Conservation (phyloP, 2,113 vertebrate genomes). For the Axis porcinus region DNA sequence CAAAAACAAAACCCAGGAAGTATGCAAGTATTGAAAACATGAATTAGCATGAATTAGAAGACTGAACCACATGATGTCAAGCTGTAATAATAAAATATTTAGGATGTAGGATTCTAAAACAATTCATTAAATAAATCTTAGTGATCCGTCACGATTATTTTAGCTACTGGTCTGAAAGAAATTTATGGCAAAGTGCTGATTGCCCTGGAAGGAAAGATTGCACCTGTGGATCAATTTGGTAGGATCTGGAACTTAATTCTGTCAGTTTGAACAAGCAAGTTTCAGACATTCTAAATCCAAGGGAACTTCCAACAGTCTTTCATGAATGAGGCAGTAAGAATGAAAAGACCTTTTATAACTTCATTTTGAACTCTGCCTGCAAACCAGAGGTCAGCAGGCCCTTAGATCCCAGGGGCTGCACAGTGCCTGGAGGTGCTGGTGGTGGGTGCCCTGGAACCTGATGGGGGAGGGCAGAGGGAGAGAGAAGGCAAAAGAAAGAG, state of each 20-base stretch:
- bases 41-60: not conserved
- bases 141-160: not conserved
- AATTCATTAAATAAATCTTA: not conserved
- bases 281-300: not conserved
- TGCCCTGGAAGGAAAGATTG: not conserved
- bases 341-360: conserved; percentile 24
- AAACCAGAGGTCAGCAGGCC: not conserved
- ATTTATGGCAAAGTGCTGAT: not conserved
- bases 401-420: not conserved
- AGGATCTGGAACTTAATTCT: not conserved
- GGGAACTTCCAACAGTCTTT: not conserved
- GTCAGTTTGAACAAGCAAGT: not conserved
- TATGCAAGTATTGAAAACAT: not conserved
- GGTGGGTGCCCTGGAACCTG: not conserved
- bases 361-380: not conserved
- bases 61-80: not conserved
- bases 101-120: not conserved
- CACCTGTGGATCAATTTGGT: not conserved
- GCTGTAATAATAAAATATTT: not conserved
- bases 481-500: not conserved
- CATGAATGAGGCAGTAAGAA: not conserved
- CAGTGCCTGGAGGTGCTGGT: not conserved
- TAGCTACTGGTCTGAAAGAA: not conserved
- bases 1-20: not conserved
- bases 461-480: not conserved